A percentile compares a stretch with the other conserved stretches of the same genome.
These are phyloP conservation scores for Amphiura filiformis DNA, from an alignment of 35 echinoderm and acorn worm species.

Conservation along the genomic window DNA sequence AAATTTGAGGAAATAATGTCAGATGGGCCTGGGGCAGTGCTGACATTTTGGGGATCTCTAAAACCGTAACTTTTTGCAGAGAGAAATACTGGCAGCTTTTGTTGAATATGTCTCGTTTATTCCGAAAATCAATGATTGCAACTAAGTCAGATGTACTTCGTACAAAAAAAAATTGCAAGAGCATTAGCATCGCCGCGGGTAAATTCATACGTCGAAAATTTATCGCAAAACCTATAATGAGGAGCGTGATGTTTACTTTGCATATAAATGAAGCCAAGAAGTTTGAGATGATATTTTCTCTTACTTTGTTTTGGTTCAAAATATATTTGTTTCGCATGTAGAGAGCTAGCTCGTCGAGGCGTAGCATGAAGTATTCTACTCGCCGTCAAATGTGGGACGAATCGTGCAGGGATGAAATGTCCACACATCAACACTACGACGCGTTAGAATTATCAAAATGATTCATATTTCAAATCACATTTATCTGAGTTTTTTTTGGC, in stretches of 20 bases:
- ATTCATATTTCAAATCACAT: too few species aligned
- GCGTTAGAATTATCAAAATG: too few species aligned
- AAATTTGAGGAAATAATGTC: slow-evolving; percentile 5
- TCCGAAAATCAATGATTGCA: neutral
- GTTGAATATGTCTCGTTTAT: neutral
- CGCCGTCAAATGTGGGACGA: too few species aligned
- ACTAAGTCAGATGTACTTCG: neutral
- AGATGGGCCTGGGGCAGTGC: neutral
- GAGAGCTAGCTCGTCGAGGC: too few species aligned
- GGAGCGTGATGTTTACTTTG: neutral
- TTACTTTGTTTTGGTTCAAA: neutral
- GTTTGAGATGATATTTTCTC: neutral
- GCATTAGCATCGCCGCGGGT: too few species aligned
- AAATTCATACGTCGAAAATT: too few species aligned
- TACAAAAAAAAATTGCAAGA: too few species aligned
- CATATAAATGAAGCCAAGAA: neutral
- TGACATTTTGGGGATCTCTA: neutral
- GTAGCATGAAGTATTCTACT: too few species aligned
- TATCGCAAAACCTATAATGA: neutral
- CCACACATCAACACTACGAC: too few species aligned
- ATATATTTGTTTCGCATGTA: too few species aligned
- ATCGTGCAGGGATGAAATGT: too few species aligned
- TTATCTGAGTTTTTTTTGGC: too few species aligned
- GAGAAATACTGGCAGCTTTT: neutral
- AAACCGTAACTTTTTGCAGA: neutral